A percentile compares a stretch with the other conserved stretches of the same genome.
phyloP scores from a whole-genome alignment of 2,113 vertebrate species.

The Microtus pennsylvanicus region DNA sequence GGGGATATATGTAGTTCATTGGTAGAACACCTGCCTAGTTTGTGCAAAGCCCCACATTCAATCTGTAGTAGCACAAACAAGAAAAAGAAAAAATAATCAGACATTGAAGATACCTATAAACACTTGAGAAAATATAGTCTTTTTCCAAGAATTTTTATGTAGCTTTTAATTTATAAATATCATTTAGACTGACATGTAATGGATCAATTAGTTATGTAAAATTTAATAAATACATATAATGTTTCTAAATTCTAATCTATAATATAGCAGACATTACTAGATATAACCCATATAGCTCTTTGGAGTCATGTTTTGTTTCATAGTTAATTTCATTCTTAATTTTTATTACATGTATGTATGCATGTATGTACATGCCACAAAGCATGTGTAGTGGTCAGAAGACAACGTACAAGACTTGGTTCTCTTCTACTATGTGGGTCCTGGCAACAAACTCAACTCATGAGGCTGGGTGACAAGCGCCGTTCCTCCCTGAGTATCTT shows the following conservation, averaged over 20 bases:
- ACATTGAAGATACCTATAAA: background rate
- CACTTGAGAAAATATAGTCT: background rate
- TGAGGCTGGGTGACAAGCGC: background rate
- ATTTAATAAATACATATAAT: background rate
- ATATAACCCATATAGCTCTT: background rate
- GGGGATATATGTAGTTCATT: background rate
- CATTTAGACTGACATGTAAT: background rate
- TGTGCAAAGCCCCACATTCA: background rate
- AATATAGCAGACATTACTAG: background rate
- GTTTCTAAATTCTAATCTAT: conserved; percentile 34
- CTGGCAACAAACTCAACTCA: background rate
- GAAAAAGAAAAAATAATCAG: background rate
- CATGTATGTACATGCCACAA: background rate
- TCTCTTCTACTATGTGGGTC: background rate
- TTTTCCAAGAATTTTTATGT: background rate
- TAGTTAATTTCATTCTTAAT: background rate
- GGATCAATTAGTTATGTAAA: background rate
- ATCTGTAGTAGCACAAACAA: background rate
- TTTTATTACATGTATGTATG: background rate
- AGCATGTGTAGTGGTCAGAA: background rate
- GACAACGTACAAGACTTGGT: background rate
- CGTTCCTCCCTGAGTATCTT: background rate
- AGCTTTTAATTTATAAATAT: conserved; percentile 10
- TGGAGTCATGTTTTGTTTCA: background rate
- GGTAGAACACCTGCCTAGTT: background rate